phyloP scores from a whole-genome alignment of 2,888 invertebrate genomes.

The Noctua fimbriata region DNA sequence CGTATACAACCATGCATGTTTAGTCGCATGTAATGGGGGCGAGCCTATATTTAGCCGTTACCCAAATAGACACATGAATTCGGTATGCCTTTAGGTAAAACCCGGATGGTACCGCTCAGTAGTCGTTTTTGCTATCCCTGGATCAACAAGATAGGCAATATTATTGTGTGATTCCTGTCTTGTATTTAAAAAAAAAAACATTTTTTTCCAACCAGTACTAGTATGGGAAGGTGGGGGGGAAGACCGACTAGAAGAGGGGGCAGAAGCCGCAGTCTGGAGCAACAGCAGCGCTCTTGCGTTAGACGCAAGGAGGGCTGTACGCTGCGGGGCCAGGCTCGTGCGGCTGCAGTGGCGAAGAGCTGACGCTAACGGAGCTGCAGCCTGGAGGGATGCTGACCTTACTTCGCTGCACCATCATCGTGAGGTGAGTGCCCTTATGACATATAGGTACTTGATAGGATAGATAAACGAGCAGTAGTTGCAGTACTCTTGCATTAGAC shows the following conservation, averaged over 20 bases:
- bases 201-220: conserved; percentile 74
- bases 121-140: neutral
- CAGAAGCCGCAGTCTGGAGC: conserved; percentile 88
- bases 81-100: too few species aligned
- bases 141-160: neutral
- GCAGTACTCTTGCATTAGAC: conserved; percentile 85
- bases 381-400: conserved; percentile 87
- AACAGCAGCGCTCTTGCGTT: conserved; percentile 86
- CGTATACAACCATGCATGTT: neutral
- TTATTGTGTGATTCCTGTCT: too few species aligned
- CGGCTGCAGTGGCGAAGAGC: conserved; percentile 86
- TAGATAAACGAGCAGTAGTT: conserved; percentile 81
- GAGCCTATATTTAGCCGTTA: neutral
- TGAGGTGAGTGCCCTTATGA: conserved; percentile 75
- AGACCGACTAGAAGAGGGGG: conserved; percentile 77
- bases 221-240: conserved; percentile 88
- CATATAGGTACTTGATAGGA: conserved; percentile 13
- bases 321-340: conserved; percentile 86
- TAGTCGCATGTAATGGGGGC: too few species aligned
- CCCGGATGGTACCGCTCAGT: neutral
- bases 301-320: conserved; percentile 85
- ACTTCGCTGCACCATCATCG: conserved; percentile 86
- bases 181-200: too few species aligned
- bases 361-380: conserved; percentile 74
- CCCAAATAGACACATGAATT: neutral